Evolutionary conservation across 2,888 invertebrate species (phyloP).

Genomic region (Lithophane ornitopus): DNA sequence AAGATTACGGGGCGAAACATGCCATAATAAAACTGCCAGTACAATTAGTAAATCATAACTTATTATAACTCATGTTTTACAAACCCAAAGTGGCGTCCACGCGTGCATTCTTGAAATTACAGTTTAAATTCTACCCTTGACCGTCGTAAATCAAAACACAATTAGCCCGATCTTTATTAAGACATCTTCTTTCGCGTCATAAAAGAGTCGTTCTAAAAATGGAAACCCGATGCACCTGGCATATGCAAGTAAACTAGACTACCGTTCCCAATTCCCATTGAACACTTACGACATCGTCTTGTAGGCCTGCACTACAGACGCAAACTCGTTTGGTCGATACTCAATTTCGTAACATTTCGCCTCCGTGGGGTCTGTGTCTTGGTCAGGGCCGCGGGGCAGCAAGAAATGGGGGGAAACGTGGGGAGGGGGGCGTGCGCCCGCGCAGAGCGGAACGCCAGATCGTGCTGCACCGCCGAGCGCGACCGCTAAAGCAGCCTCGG

Average conservation of each 20-base stretch:
- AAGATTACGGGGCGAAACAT: conserved; percentile 57
- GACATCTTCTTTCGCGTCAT: conserved; percentile 34
- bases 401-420: conserved; percentile 69
- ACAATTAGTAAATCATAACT: conserved; percentile 61
- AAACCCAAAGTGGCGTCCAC: conserved; percentile 7
- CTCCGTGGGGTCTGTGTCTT: conserved; percentile 86
- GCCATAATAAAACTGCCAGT: conserved; percentile 56
- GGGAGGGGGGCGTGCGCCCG: conserved; percentile 77
- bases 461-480: conserved; percentile 90
- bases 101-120: conserved; percentile 31
- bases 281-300: conserved; percentile 69
- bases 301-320: conserved; percentile 68
- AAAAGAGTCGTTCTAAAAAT: conserved; percentile 49
- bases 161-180: conserved; percentile 44
- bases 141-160: conserved; percentile 47
- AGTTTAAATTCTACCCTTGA: conserved; percentile 49
- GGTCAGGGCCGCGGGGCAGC: conserved; percentile 86
- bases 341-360: conserved; percentile 88
- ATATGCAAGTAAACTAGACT: conserved; percentile 64
- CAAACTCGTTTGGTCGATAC: conserved; percentile 81
- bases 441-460: conserved; percentile 90
- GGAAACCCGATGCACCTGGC: conserved; percentile 53
- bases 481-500: conserved; percentile 87
- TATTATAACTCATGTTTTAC: conserved; percentile 35
- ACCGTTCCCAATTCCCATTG: conserved; percentile 71